Conservation (phyloP, 2,888 invertebrate species). For the Microplitis manilae region DNA sequence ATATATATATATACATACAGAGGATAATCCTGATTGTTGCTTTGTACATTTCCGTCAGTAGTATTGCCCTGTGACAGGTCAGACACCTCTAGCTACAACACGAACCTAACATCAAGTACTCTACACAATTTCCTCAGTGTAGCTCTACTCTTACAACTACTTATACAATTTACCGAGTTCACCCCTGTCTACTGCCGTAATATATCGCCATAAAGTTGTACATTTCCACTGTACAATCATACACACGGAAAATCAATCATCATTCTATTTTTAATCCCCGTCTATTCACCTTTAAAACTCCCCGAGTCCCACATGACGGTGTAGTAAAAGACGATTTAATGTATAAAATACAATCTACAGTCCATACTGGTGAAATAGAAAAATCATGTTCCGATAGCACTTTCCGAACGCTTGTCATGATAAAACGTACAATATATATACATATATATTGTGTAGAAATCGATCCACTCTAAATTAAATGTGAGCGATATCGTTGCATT, state of each 20-base stretch:
- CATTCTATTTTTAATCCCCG: slow-evolving; percentile 56
- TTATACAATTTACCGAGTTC: background rate
- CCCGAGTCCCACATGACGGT: background rate
- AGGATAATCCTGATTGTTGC: slow-evolving; percentile 7
- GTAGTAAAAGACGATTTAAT: background rate
- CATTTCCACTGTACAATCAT: background rate
- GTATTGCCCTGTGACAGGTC: slow-evolving; percentile 53
- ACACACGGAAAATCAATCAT: slow-evolving; percentile 53
- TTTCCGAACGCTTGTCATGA: too few species aligned
- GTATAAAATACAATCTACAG: background rate
- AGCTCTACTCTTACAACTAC: background rate
- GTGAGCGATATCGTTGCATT: background rate
- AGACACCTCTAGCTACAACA: slow-evolving; percentile 52
- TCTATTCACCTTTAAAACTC: slow-evolving; percentile 12
- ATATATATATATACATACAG: background rate
- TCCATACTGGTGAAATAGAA: background rate
- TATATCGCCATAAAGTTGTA: slow-evolving; percentile 14
- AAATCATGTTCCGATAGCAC: background rate
- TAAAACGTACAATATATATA: too few species aligned
- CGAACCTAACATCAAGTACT: background rate
- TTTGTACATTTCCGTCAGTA: slow-evolving; percentile 43
- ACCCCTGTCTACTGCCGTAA: background rate
- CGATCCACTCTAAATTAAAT: background rate
- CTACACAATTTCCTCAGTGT: background rate
- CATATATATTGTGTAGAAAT: background rate